phyloP scores from a whole-genome alignment of 1,140 invertebrate genomes.

The Bombus difficillimus region DNA sequence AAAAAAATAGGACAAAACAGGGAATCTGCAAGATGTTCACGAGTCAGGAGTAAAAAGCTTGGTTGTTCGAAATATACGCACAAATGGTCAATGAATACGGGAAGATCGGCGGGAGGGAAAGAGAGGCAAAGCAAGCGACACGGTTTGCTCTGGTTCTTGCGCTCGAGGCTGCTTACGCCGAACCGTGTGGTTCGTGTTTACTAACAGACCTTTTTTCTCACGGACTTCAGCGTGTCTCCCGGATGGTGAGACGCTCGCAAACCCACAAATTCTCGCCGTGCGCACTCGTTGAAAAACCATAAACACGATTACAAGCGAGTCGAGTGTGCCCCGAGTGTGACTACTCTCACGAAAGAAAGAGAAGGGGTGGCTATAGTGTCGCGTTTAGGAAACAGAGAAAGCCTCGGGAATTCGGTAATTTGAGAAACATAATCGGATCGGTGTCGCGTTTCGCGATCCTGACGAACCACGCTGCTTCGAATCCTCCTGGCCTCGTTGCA shows the following conservation, averaged over 20 bases:
- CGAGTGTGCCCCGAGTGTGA: not conserved
- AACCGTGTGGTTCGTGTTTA: conserved; percentile 46
- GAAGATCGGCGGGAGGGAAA: not conserved
- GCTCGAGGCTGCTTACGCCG: conserved; percentile 18
- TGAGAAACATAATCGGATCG: conserved; percentile 79
- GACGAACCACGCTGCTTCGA: conserved; percentile 62
- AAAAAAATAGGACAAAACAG: not conserved
- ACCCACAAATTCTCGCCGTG: conserved; percentile 3
- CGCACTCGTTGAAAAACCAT: conserved; percentile 38
- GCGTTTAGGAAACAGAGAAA: conserved; percentile 39
- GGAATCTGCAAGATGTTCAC: not conserved
- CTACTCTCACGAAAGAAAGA: not conserved
- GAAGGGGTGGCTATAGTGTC: too few relatives aligned
- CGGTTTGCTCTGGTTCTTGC: conserved; percentile 17
- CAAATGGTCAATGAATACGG: conserved; percentile 39
- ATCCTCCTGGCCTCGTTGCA: conserved; percentile 45
- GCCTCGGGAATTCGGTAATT: conserved; percentile 73
- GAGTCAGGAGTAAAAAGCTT: not conserved
- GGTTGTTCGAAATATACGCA: not conserved
- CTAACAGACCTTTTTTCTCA: conserved; percentile 65
- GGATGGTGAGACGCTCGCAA: conserved; percentile 19
- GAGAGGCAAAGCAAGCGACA: not conserved
- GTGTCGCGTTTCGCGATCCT: conserved; percentile 74
- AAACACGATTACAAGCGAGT: conserved; percentile 48
- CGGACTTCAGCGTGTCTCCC: conserved; percentile 26